Percentiles rank a stretch among this genome's conserved stretches.
phyloP scores from a whole-genome alignment of 2,113 vertebrate species.

The Saccopteryx leptura region DNA sequence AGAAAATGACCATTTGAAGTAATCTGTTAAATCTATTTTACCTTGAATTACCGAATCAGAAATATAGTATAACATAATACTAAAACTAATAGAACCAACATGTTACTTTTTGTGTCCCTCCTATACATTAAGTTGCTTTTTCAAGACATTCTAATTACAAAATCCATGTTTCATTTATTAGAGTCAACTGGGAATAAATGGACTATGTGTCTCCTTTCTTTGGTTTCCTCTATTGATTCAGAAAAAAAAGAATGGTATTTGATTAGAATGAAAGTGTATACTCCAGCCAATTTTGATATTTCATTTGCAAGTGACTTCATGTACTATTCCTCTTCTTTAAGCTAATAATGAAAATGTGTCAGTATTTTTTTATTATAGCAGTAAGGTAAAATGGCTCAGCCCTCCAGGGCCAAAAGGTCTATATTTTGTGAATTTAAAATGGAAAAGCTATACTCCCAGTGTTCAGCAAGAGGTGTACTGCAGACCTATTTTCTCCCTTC shows the following conservation, averaged over 20 bases:
- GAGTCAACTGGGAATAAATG: constrained; percentile 68
- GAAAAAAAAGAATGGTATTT: constrained; percentile 75
- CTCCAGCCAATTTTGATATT: constrained; percentile 82
- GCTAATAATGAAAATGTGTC: constrained; percentile 85
- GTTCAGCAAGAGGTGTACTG: background rate
- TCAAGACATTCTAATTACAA: constrained; percentile 72
- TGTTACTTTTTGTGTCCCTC: background rate
- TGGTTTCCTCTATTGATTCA: constrained; percentile 82
- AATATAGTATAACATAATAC: background rate
- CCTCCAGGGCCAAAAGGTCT: constrained; percentile 47
- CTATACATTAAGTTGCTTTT: constrained; percentile 51
- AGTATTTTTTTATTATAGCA: constrained; percentile 81
- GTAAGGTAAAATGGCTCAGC: constrained; percentile 65
- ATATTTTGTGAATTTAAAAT: constrained; percentile 77
- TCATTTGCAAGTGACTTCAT: constrained; percentile 81
- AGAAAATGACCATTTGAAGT: background rate
- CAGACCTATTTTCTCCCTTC: constrained; percentile 11
- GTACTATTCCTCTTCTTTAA: constrained; percentile 78
- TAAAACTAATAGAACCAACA: background rate
- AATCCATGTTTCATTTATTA: constrained; percentile 75
- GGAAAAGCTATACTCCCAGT: background rate
- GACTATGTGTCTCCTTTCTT: constrained; percentile 72
- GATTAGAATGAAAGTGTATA: constrained; percentile 79
- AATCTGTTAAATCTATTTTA: background rate
- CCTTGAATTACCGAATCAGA: constrained; percentile 51